Evolutionary conservation across 1,140 invertebrate species (phyloP).

Genomic region (Adelges cooleyi): DNA sequence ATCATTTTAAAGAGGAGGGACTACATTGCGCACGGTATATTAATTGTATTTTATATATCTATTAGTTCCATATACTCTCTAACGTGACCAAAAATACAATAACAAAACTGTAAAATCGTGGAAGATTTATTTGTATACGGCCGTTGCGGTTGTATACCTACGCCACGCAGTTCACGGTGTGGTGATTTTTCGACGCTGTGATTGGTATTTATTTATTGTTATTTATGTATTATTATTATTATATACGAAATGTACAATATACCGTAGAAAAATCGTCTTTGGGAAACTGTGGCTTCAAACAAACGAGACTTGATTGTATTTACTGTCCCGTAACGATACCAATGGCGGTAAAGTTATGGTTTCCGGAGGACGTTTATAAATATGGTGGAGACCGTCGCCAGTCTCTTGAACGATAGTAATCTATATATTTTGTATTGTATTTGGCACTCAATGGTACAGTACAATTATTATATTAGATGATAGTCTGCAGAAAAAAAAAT

Average conservation of each 20-base stretch:
- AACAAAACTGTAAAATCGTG: neutral
- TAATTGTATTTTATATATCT: too few relatives aligned
- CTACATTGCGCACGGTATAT: too few relatives aligned
- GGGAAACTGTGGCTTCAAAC: conserved; percentile 8
- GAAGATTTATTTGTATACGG: conserved; percentile 23
- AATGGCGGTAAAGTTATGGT: conserved; percentile 28
- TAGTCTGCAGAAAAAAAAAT: too few relatives aligned
- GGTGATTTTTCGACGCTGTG: conserved; percentile 5
- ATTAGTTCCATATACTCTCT: too few relatives aligned
- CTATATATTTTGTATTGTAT: neutral
- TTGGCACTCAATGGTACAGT: neutral
- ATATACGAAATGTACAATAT: neutral
- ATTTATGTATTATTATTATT: neutral
- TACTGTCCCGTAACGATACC: conserved; percentile 18
- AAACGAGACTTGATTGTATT: conserved; percentile 25
- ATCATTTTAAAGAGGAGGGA: too few relatives aligned
- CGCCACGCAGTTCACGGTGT: neutral
- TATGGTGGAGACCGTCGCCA: neutral
- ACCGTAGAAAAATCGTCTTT: conserved; percentile 21
- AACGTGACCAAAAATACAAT: too few relatives aligned
- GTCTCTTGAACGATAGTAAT: neutral
- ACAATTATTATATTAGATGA: too few relatives aligned
- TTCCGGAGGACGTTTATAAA: conserved; percentile 18
- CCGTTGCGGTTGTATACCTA: neutral
- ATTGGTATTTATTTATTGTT: neutral